These are phyloP conservation scores for Pheosia tremula DNA, from an alignment of 2,888 invertebrate genomes.

Conservation along the genomic window DNA sequence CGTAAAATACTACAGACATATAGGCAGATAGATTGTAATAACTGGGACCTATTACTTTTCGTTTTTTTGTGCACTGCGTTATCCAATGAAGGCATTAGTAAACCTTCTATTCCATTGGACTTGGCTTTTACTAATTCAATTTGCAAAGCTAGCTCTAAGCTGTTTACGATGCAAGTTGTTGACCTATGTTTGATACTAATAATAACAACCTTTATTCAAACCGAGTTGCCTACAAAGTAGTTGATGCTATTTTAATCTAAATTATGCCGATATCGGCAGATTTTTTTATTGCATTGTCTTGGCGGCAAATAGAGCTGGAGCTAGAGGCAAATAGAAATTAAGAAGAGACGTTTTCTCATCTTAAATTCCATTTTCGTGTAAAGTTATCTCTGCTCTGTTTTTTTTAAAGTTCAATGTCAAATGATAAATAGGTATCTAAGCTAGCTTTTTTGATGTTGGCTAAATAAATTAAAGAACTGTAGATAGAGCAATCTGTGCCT, in stretches of 20 bases:
- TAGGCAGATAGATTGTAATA: no score
- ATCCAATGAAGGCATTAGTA: slow-evolving; percentile 58
- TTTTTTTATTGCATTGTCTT: not conserved
- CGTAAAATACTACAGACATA: no score
- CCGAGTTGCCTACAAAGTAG: not conserved
- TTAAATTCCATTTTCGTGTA: not conserved
- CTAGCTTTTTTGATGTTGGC: no score
- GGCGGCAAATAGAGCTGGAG: not conserved
- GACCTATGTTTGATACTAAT: slow-evolving; percentile 48
- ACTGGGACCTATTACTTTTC: not conserved
- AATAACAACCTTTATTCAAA: not conserved
- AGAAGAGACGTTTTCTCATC: no score
- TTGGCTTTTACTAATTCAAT: slow-evolving; percentile 68
- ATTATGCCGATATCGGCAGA: not conserved
- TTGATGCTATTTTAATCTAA: not conserved
- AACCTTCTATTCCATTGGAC: slow-evolving; percentile 53
- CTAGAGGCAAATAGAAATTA: no score
- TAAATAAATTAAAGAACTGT: no score
- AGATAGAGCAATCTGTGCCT: no score
- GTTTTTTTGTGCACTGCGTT: slow-evolving; percentile 26
- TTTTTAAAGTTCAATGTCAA: no score
- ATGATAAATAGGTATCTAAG: no score
- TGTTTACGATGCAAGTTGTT: slow-evolving; percentile 58
- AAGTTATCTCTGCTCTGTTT: not conserved
- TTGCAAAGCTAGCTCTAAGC: slow-evolving; percentile 51